Evolutionary conservation across 2,797 vertebrate species (phyloP).

Genomic region (Pelochelys cantorii): DNA sequence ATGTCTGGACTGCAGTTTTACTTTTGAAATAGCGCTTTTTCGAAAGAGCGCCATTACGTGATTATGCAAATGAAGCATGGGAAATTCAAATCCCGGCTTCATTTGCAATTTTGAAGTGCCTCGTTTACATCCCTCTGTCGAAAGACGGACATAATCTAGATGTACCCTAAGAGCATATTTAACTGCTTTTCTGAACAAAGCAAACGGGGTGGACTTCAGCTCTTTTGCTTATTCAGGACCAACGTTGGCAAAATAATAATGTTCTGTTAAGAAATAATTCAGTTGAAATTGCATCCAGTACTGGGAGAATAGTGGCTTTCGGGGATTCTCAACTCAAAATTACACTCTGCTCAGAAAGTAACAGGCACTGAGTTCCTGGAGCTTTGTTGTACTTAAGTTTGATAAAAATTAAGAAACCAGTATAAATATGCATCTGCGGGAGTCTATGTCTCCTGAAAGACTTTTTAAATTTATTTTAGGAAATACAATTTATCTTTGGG

Average conservation of each 20-base stretch:
- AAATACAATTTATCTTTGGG: constrained; percentile 97
- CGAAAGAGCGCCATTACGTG: no score
- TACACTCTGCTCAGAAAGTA: neutral
- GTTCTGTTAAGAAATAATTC: neutral
- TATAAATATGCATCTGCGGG: constrained; percentile 4
- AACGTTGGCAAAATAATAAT: neutral
- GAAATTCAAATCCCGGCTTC: no score
- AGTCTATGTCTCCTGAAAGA: constrained; percentile 21
- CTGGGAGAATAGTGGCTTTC: neutral
- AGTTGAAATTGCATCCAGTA: neutral
- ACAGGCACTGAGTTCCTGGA: neutral
- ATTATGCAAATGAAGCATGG: no score
- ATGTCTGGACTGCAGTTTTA: no score
- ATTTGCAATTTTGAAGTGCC: no score
- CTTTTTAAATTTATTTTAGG: constrained; percentile 80
- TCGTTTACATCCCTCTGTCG: no score
- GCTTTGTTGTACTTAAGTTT: neutral
- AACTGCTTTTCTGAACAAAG: neutral
- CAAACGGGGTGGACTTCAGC: neutral
- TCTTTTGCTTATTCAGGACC: neutral
- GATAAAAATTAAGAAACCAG: constrained; percentile 7
- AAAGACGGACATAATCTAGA: no score
- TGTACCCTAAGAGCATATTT: neutral
- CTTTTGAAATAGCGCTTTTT: no score
- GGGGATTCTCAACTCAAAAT: neutral